Base-by-base conservation (phyloP, 2,797 vertebrate genomes). In the Scolopax bukidnonensis region DNA sequence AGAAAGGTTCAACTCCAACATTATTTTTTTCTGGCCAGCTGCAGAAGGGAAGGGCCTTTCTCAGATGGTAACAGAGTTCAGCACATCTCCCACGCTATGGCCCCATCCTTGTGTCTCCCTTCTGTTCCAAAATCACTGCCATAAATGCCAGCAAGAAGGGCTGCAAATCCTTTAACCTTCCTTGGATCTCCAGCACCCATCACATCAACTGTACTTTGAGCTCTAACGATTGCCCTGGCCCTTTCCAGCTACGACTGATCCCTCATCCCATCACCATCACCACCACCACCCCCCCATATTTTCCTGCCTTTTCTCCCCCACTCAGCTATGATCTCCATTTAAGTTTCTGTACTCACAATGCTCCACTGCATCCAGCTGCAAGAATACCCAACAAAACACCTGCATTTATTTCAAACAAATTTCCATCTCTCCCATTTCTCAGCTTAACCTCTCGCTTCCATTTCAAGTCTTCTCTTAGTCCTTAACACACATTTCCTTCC, bases 241-340 rank as follows among this genome's bases (percentile, higher is more conserved):
- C 48, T 30, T 64, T 63, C 18, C 36, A 64, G 25, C 28, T 68
- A 8, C 3, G 57, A 23, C 11, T 65, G 47, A 41, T 40, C 38
- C 7, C 27, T 20, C 41, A 33, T n/a, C 6, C 17, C 21, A 10
- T 15, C 10, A 11, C 40, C 40, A 36, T 7, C 36, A 36, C 7
- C 1, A 6, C 17, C n/a, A n/a, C 43, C 7, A 1, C 1, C 4
- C 6, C 5, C 4, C 1, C 0, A 1, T 16, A 53, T 69, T 69
- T 90, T 79, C 6, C 27, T 41, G 24, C 61, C 73, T 79, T 32
- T 84, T 50, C 28, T 78, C 27, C 3, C 40, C 16, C 2, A 3
- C 11, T 65, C 40, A 74, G 60, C 48, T 54, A 33, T 1, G 1
- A 20, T 36, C 15, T 56, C n/a, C 18, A 6, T 15, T 5, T 4